Percentiles rank a stretch among this genome's conserved stretches.
These are phyloP conservation scores for Stomatorhinus ivindoensis DNA, from an alignment of 2,113 vertebrate genomes.

Conservation along the genomic window DNA sequence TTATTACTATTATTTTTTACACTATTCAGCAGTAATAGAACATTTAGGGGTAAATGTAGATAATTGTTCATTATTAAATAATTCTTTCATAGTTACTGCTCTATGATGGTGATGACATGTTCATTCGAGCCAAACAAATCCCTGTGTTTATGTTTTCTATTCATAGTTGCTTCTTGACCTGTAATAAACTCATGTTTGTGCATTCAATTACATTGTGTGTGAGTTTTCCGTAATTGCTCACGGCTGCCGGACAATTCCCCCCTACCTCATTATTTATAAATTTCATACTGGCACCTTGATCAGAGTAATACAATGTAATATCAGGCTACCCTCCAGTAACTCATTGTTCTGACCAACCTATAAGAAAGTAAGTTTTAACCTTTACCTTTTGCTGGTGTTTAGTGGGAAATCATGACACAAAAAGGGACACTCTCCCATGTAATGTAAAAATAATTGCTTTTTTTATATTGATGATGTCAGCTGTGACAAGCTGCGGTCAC, in stretches of 20 bases:
- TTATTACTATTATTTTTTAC: background rate
- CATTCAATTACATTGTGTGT: constrained; percentile 17
- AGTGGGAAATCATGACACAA: background rate
- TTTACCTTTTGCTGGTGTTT: background rate
- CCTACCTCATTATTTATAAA: background rate
- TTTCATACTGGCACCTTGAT: background rate
- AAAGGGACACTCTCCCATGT: background rate
- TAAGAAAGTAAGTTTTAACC: background rate
- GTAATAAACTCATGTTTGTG: constrained; percentile 13
- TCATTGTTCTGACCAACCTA: background rate
- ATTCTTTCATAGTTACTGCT: background rate
- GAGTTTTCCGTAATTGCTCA: constrained; percentile 10
- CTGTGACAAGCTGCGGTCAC: background rate
- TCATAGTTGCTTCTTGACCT: constrained; percentile 19
- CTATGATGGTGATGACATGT: background rate
- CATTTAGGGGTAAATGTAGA: background rate
- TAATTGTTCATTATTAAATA: background rate
- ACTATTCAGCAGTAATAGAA: background rate
- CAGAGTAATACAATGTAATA: background rate
- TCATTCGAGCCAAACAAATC: background rate
- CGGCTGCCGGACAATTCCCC: background rate
- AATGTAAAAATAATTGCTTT: background rate
- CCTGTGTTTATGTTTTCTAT: background rate
- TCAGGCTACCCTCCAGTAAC: background rate
- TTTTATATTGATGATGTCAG: background rate